phyloP scores from a whole-genome alignment of 2,888 invertebrate species.

The Hybos culiciformis region DNA sequence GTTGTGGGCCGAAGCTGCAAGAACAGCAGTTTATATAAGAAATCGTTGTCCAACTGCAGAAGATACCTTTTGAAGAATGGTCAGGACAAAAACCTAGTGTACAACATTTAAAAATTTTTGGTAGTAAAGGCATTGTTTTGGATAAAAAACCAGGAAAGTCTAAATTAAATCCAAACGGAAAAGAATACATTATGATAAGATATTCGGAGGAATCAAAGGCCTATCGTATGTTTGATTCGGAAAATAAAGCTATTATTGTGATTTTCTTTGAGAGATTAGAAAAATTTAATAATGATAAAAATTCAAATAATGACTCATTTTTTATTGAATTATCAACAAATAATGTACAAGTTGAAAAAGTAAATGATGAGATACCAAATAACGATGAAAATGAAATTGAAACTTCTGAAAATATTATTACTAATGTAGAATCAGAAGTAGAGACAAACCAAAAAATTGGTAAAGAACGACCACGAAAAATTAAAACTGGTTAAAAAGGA shows the following conservation, averaged over 20 bases:
- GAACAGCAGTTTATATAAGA: slow-evolving; percentile 17
- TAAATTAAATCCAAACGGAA: slow-evolving; percentile 23
- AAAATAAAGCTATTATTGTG: slow-evolving; percentile 8
- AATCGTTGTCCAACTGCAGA: slow-evolving; percentile 13
- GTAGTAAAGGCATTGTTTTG: slow-evolving; percentile 22
- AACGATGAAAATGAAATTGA: too few species aligned
- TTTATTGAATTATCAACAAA: too few species aligned
- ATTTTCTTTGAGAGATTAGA: too few species aligned
- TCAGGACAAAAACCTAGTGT: slow-evolving; percentile 10
- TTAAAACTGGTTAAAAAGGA: too few species aligned
- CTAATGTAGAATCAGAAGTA: too few species aligned
- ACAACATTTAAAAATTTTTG: slow-evolving; percentile 23
- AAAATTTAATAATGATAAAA: too few species aligned
- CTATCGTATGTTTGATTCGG: slow-evolving; percentile 15
- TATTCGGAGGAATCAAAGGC: slow-evolving; percentile 22
- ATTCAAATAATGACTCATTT: too few species aligned
- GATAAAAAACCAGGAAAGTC: slow-evolving; percentile 20
- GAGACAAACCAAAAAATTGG: too few species aligned
- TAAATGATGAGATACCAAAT: too few species aligned
- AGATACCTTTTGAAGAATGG: slow-evolving; percentile 27
- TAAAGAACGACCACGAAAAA: too few species aligned
- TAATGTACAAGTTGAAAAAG: too few species aligned
- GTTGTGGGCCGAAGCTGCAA: slow-evolving; percentile 29
- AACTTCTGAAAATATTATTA: too few species aligned
- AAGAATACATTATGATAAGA: slow-evolving; percentile 16